Percentiles rank a stretch among this genome's conserved stretches.
Evolutionary conservation across 2,113 vertebrate genomes (phyloP).

Genomic region (Lathamus discolor): DNA sequence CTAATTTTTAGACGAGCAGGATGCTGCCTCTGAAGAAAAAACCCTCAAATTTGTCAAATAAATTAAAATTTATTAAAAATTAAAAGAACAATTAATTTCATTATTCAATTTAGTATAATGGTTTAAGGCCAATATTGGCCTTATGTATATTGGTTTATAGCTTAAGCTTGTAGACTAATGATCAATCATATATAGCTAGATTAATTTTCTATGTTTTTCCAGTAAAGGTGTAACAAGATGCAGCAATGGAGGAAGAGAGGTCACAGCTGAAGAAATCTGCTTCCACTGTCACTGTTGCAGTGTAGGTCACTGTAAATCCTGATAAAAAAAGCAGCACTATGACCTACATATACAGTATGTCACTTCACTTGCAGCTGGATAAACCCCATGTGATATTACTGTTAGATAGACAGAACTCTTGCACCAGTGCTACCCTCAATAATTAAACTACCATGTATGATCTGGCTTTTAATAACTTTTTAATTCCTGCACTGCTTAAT

Average conservation of each 20-base stretch:
- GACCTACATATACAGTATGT: neutral
- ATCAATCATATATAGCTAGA: neutral
- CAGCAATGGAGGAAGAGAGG: neutral
- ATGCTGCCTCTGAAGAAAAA: neutral
- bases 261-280: neutral
- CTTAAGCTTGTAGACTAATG: neutral
- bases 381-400: neutral
- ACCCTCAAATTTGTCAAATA: neutral
- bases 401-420: neutral
- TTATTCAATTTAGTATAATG: neutral
- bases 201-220: neutral
- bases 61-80: neutral
- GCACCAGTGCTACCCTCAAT: neutral
- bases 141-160: neutral
- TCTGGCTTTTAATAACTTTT: neutral
- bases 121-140: neutral
- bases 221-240: neutral
- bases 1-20: neutral
- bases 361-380: neutral
- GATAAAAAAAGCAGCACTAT: neutral
- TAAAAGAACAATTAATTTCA: neutral
- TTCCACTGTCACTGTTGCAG: neutral
- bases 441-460: neutral
- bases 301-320: neutral
- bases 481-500: neutral